Conservation (phyloP, 2,888 invertebrate species). For the Nemoura dubitans region DNA sequence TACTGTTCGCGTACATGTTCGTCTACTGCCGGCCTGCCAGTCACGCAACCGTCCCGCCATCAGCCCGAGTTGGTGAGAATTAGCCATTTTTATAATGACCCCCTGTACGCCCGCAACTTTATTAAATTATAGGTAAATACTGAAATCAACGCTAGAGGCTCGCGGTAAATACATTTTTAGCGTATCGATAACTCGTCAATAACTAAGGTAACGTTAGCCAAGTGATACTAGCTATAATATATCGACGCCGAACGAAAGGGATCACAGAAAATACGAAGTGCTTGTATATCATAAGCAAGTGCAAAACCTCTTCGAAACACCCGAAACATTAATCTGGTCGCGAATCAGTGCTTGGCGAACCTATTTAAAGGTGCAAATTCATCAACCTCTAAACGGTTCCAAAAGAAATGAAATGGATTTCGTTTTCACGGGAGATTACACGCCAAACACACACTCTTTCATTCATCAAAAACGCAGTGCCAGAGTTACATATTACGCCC, state of each 20-base stretch:
- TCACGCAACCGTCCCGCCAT: not conserved
- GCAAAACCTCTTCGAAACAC: not conserved
- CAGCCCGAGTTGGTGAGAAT: not conserved
- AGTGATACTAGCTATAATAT: not conserved
- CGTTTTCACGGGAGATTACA: constrained; percentile 30
- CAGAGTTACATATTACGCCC: not conserved
- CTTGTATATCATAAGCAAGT: not conserved
- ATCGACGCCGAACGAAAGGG: not conserved
- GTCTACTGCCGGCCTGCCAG: not conserved
- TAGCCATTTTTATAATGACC: not conserved
- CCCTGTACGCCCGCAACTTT: not conserved
- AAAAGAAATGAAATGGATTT: constrained; percentile 28
- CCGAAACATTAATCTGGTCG: not conserved
- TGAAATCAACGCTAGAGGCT: not conserved
- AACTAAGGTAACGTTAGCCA: not conserved
- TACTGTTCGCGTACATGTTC: not conserved
- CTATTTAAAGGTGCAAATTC: constrained; percentile 24
- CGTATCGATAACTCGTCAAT: not conserved
- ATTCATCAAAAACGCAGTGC: constrained; percentile 17
- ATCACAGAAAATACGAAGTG: not conserved
- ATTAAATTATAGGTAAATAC: constrained; percentile 12
- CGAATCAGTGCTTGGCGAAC: not conserved
- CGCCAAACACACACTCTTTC: constrained; percentile 4
- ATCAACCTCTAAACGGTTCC: constrained; percentile 24
- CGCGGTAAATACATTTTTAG: not conserved